phyloP scores from a whole-genome alignment of 2,797 vertebrate species.

The Chaenodraco wilsoni region DNA sequence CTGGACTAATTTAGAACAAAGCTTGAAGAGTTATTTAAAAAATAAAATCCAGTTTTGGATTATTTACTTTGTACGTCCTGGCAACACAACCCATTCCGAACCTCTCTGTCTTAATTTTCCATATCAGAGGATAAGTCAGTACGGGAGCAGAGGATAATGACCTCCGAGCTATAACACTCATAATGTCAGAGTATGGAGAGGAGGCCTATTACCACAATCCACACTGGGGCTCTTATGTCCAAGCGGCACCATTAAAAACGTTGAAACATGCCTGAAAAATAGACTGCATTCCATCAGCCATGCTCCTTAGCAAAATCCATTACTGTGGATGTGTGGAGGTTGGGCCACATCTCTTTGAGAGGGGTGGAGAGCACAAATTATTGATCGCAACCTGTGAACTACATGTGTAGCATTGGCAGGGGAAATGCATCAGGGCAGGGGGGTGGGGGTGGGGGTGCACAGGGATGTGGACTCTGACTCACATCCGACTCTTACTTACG shows the following conservation, averaged over 20 bases:
- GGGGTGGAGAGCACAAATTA: constrained; percentile 59
- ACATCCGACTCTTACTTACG: constrained; percentile 34
- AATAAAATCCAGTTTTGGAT: not conserved
- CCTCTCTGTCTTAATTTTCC: constrained; percentile 3
- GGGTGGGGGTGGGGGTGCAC: constrained; percentile 2
- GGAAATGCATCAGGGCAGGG: constrained; percentile 52
- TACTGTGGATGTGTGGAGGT: constrained; percentile 49
- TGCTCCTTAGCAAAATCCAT: constrained; percentile 52
- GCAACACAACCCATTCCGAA: constrained; percentile 7
- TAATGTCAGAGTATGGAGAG: constrained; percentile 38
- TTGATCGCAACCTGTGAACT: constrained; percentile 79
- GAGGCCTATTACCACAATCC: constrained; percentile 53
- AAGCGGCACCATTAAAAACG: constrained; percentile 58
- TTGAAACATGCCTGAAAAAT: constrained; percentile 55
- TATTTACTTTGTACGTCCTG: not conserved
- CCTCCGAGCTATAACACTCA: constrained; percentile 45
- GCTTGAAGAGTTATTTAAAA: no score
- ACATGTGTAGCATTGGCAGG: constrained; percentile 74
- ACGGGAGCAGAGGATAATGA: constrained; percentile 45
- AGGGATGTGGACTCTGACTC: constrained; percentile 42
- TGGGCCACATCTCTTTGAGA: constrained; percentile 43
- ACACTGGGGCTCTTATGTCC: constrained; percentile 53
- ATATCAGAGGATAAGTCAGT: constrained; percentile 39
- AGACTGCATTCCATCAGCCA: constrained; percentile 53
- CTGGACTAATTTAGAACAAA: not conserved